Evolutionary conservation across 2,888 invertebrate species (phyloP).

Genomic region (Aphidius colemani): DNA sequence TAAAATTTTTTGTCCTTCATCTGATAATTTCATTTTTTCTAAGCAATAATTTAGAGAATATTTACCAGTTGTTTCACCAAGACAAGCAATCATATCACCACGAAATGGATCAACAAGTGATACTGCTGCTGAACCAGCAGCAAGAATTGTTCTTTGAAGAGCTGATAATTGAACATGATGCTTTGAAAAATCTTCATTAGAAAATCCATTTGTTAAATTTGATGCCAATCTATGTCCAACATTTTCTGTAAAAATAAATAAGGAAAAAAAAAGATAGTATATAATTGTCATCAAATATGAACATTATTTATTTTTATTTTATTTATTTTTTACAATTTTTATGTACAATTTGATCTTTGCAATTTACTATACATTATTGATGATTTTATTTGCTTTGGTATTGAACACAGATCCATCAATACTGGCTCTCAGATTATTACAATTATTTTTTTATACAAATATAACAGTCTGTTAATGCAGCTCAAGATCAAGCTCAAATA

Average conservation of each 20-base stretch:
- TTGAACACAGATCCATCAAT: conserved; percentile 11
- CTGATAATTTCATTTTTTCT: conserved; percentile 74
- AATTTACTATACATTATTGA: conserved; percentile 4
- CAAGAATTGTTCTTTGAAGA: conserved; percentile 79
- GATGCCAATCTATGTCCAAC: conserved; percentile 39
- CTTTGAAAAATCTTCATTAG: conserved; percentile 67
- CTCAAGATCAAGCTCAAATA: too few species aligned
- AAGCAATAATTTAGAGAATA: conserved; percentile 74
- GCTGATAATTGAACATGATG: conserved; percentile 69
- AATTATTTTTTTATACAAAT: neutral
- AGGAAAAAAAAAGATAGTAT: conserved; percentile 35
- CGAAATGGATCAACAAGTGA: conserved; percentile 81
- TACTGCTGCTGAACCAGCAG: conserved; percentile 85
- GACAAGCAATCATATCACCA: conserved; percentile 92
- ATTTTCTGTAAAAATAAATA: conserved; percentile 36
- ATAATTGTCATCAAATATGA: too few species aligned
- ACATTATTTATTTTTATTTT: conserved; percentile 29
- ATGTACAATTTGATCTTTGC: conserved; percentile 1
- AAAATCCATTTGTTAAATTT: conserved; percentile 54
- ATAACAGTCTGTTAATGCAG: too few species aligned
- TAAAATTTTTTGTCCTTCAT: conserved; percentile 79
- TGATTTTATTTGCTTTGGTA: conserved; percentile 16
- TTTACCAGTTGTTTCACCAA: conserved; percentile 87
- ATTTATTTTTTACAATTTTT: conserved; percentile 26
- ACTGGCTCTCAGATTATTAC: neutral